Evolutionary conservation across 2,113 vertebrate genomes (phyloP).

Genomic region (Naja naja): DNA sequence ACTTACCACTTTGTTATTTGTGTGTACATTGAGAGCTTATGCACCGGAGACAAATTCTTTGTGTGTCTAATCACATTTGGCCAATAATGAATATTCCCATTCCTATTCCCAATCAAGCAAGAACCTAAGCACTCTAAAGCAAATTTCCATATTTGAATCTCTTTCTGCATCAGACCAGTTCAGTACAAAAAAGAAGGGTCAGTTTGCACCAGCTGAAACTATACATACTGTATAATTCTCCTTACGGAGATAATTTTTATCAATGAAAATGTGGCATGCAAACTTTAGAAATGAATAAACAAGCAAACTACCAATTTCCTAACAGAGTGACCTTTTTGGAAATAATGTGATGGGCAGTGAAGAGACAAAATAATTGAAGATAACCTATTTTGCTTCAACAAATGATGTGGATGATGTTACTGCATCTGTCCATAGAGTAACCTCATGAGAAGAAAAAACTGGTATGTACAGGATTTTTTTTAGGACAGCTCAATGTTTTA

Average conservation of each 20-base stretch:
- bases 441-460: neutral
- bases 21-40: neutral
- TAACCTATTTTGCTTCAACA: neutral
- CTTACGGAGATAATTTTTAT: neutral
- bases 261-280: neutral
- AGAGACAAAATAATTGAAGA: neutral
- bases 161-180: neutral
- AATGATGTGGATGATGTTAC: neutral
- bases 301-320: neutral
- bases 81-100: neutral
- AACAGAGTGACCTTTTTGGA: neutral
- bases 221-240: neutral
- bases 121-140: too few relatives aligned
- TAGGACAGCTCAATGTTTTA: neutral
- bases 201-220: neutral
- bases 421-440: neutral
- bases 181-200: neutral
- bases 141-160: neutral
- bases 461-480: neutral
- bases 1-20: neutral
- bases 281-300: neutral
- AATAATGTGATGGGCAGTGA: neutral
- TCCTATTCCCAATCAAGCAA: neutral
- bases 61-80: neutral
- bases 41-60: neutral